Base-by-base conservation (phyloP, 2,113 vertebrate species). In the Calyptommatus sinebrachiatus region DNA sequence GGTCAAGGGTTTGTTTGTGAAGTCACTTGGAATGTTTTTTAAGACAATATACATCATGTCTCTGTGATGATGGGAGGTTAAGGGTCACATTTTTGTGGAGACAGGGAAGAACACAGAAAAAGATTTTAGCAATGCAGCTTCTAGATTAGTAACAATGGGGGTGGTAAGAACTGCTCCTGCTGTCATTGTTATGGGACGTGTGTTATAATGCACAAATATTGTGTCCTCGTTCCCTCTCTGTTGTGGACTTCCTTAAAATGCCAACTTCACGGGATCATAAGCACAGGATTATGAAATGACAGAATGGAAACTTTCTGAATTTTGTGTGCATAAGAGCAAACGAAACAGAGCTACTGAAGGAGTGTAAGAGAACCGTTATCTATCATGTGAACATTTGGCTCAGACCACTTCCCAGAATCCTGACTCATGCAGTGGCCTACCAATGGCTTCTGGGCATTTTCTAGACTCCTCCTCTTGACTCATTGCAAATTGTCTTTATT, bases 71-170 rank as follows among this genome's bases (percentile, higher is more conserved):
- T 71, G 78, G 85, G 83, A 91, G 86, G 89, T 90, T 90, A 90
- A 88, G 88, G 90, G 90, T 91, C 88, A 90, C 89, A 91, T 91
- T 89, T 90, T 87, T 91, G 77, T 76, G 80, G 70, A 75, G 84
- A 87, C 76, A n/a, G 26, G 48, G 68, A 75, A 72, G 76, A 50
- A 65, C 26, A 62, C 83, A 76, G 50, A 70, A 72, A 79, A 68
- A 78, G 77, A 78, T 26, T 83, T 86, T 4, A 28, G 60, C 76
- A 84, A 84, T 82, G 66, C 61, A 79, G 45, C 85, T 79, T 85
- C 88, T 86, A 88, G 83, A 91, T 91, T 88, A 91, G 89, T 89
- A 92, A 84, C 89, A 86, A 89, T 81, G 85, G 83, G 11, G 53
- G 61, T 76, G 75, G 26, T 86, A 91, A 85, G 73, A 88, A 74